Evolutionary conservation across 2,888 invertebrate species (phyloP), one percentile per base, ranked within the genome.

Genomic region (Drosophila pseudotakahashii): DNA sequence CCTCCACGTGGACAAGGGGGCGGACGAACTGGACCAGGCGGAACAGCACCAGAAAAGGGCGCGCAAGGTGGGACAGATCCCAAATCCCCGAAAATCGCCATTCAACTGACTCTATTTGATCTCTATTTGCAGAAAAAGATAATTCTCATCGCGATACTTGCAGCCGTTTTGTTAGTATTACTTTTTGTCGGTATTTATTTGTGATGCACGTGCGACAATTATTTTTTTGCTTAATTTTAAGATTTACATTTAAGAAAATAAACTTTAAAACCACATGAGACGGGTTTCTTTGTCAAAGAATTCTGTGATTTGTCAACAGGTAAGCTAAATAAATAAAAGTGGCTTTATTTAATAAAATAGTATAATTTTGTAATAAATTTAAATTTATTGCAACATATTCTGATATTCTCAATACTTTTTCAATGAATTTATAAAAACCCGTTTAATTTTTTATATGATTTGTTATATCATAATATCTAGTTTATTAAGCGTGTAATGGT

Each of bases 1-100:
- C 1, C 74, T 89, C 0, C 88, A 84, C 51, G 90, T 92, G 7
- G 92, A 92, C 64, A 91, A 91, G 57, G 92, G 91, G 13, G 88
- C 89, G n/a, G 89, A 78, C 45, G 88, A 92, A 51, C 75, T 90
- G 23, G 86, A 85, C 23, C 75, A 89, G 53, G 90, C 90, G 6
- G 80, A 90, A 39, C 78, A 79, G 26, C 74, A 85, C 32, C 79
- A 81, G 16, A 88, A 90, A 39, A 89, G 77, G 50, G 90, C 90
- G 26, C 76, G 88, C 7, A 90, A 90, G 89, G 90, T 90, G 36
- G 0, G 14, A n/a, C 6, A 11, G 2, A 47, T 6, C 5, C 10
- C 5, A 10, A 30, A 30, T 14, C 0, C n/a, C 23, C 30, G 7
- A 13, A 23, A 23, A 19, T 13, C 7, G 13, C 16, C 6, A 11